Evolutionary conservation across 2,888 invertebrate species (phyloP), one percentile per base, ranked within the genome.

Genomic region (Odontothrips loti): DNA sequence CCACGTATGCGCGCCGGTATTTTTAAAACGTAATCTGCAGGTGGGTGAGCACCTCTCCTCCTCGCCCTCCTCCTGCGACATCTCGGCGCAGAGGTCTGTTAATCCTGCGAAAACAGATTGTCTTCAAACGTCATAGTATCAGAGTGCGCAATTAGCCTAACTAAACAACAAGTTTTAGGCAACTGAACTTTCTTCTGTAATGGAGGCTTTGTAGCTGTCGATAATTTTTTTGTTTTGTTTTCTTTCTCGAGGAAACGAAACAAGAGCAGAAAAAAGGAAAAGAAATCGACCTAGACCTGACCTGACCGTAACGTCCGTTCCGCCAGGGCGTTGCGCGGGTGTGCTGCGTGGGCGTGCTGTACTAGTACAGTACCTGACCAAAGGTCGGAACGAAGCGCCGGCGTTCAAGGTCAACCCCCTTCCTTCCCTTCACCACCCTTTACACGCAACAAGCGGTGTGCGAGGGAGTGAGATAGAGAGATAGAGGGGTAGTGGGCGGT

Each of bases 381-480:
- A 75, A 75, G 68, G 68, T 75, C 68, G 68, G 9, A 2, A 68
- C 68, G 23, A 75, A 27, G 27, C 68, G 23, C 12, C 0, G 12
- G 23, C 27, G 68, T 75, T 75, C 68, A 75, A 75, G 68, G 68
- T 75, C 68, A 75, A n/a, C 23, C 23, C 23, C 27, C 68, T 9
- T 8, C 68, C n/a, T 6, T 6, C 23, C 23, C 23, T 23, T 23
- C 68, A 23, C 68, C 63, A 63, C 63, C n/a, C n/a, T 10, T 23
- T 10, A 8, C 68, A 75, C 68, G 68, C 68, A 75, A 75, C 68
- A 75, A 75, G 68, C 68, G 68, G 68, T 15, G 20, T 58, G 58
- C 17, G 58, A 58, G 58, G 6, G n/a, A 17, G 58, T 6, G 58
- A 17, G 58, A 17, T 12, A 51, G 6, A 48, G 48, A 48, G 48